Percentiles rank a stretch among this genome's conserved stretches.
Evolutionary conservation across 2,797 vertebrate genomes (phyloP).

Genomic region (Lagorchestes hirsutus): DNA sequence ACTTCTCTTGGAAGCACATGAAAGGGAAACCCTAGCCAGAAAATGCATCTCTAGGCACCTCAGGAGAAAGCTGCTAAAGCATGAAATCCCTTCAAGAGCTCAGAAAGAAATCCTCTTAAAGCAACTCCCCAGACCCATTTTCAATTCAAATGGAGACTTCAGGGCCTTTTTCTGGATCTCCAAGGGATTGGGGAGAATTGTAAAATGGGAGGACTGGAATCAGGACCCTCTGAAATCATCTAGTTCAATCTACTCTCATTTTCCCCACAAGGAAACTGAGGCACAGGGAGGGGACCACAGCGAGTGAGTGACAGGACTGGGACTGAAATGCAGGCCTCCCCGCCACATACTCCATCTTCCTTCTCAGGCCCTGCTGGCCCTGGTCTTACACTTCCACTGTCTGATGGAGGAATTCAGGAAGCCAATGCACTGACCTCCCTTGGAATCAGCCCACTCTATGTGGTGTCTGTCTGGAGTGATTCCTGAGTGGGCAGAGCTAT

Average conservation of each 20-base stretch:
- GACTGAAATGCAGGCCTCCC: background rate
- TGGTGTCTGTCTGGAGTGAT: background rate
- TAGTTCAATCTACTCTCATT: background rate
- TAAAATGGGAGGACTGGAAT: background rate
- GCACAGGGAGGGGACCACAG: constrained; percentile 6
- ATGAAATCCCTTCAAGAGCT: background rate
- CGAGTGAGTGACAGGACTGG: constrained; percentile 18
- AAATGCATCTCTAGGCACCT: constrained; percentile 46
- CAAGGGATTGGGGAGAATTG: background rate
- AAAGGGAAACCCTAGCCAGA: constrained; percentile 64
- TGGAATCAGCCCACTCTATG: too few species aligned
- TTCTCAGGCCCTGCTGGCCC: background rate
- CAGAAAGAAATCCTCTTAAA: background rate
- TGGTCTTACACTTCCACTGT: background rate
- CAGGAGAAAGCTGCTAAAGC: background rate
- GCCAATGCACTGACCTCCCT: background rate
- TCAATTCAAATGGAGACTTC: background rate
- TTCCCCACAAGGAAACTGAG: constrained; percentile 32
- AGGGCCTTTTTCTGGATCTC: background rate
- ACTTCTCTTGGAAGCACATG: constrained; percentile 68
- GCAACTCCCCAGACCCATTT: background rate
- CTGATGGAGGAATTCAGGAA: background rate
- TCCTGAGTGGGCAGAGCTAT: background rate
- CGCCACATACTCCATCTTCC: background rate
- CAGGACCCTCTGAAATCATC: background rate